Base-by-base conservation (phyloP, 2,888 invertebrate species). In the Volucella zonaria region DNA sequence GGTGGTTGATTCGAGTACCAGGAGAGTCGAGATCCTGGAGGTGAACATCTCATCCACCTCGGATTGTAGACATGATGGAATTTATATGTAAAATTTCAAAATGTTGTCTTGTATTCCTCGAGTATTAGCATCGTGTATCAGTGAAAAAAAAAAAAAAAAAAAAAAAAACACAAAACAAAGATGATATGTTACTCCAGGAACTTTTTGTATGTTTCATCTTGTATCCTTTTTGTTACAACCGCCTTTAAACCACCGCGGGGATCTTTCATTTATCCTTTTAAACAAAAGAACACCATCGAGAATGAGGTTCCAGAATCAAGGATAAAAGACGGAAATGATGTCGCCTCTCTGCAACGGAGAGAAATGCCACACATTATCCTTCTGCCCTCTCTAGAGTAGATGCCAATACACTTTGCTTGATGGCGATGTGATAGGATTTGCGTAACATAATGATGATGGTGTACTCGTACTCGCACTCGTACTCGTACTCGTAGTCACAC, bases 311-410 rank as follows among this genome's bases (percentile, higher is more conserved):
- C 14, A 43, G 49, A 74, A 74, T 74, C 31, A 68, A 61, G 51
- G 67, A 56, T 73, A 77, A 77, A 70, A 77, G 54, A 56, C 61
- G 73, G 68, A 77, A 76, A 68, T 78, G 56, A 68, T 78, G 58
- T 45, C 68, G 61, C 70, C 73, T 18, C 68, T 40, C 12, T 23
- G 9, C 4, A 31, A 40, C 3, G 40, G 42, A 6, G 31, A 6
- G 1, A 61, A 12, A 43, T 12, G 6, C 10, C 10, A 42, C 68
- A n/a, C 9, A 68, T 51, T 62, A 75, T 62, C 62, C 68, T 68
- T 80, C 68, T 43, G 62, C 58, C 43, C 14, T 52, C 23, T 58
- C 18, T 8, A 15, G 31, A 38, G 23, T 12, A 6, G 40, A 64
- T 56, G 38, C 31, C 31, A 23, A 49, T 75, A 61, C 61, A 51